A percentile compares a stretch with the other conserved stretches of the same genome.
phyloP scores from a whole-genome alignment of 2,888 invertebrate genomes.

The Zele albiditarsus region DNA sequence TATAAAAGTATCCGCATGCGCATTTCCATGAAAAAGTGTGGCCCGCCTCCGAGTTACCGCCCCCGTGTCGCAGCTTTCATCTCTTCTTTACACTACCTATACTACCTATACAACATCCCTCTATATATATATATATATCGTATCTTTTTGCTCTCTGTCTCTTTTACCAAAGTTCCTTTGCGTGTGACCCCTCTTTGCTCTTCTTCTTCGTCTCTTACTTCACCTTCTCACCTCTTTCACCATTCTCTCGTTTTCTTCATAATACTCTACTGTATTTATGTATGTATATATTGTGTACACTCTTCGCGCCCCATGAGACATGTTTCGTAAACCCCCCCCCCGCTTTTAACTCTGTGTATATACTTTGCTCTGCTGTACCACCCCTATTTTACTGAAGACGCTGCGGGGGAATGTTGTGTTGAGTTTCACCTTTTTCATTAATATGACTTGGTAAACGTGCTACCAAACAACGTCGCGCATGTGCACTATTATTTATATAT shows the following conservation, averaged over 20 bases:
- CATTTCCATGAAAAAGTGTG: constrained; percentile 66
- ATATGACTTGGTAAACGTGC: constrained; percentile 32
- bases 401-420: constrained; percentile 47
- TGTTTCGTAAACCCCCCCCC: constrained; percentile 21
- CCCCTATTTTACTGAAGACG: constrained; percentile 61
- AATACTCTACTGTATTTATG: neutral
- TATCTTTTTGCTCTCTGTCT: constrained; percentile 43
- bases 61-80: constrained; percentile 54
- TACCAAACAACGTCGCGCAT: constrained; percentile 22
- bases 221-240: constrained; percentile 41
- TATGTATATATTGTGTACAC: constrained; percentile 28
- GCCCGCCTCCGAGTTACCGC: constrained; percentile 69
- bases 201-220: constrained; percentile 36
- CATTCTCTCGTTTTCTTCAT: constrained; percentile 38
- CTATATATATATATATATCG: no score
- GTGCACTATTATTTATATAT: neutral
- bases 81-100: constrained; percentile 43
- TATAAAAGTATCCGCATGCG: constrained; percentile 72
- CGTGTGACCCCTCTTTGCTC: constrained; percentile 32
- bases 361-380: neutral
- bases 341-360: neutral
- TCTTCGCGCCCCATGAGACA: constrained; percentile 27
- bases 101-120: constrained; percentile 38
- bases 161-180: constrained; percentile 38
- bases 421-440: constrained; percentile 26